Conservation (phyloP, 2,113 vertebrate species). For the Casuarius casuarius region DNA sequence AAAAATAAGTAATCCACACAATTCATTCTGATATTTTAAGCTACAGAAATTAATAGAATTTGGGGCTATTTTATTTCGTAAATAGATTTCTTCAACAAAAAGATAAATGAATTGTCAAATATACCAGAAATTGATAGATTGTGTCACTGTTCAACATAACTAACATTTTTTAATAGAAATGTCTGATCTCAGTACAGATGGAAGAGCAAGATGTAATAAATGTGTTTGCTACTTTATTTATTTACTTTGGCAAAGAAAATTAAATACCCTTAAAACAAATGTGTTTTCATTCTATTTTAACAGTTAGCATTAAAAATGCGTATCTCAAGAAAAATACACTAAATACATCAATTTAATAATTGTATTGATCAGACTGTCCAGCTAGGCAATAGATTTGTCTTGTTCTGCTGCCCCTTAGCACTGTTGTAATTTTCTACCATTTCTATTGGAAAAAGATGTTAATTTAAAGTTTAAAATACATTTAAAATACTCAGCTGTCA, state of each 20-base stretch:
- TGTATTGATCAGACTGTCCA: not conserved
- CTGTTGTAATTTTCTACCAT: not conserved
- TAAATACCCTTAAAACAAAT: not conserved
- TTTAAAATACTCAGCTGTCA: not conserved
- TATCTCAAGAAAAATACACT: not conserved
- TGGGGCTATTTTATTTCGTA: not conserved
- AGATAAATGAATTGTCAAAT: not conserved
- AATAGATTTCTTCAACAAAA: not conserved
- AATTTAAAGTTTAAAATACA: not conserved
- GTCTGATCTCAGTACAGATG: not conserved
- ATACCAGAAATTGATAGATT: not conserved
- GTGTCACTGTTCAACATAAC: not conserved
- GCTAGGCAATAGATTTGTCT: not conserved
- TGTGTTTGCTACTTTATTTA: not conserved
- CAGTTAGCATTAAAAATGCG: slow-evolving; percentile 3
- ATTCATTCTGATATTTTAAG: not conserved
- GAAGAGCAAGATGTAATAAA: not conserved
- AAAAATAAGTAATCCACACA: not conserved
- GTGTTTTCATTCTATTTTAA: not conserved
- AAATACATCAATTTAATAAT: not conserved
- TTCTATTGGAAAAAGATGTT: not conserved
- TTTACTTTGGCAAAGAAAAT: slow-evolving; percentile 36
- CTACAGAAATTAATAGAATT: not conserved
- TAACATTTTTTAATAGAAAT: not conserved
- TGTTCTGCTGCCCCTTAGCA: not conserved